phyloP scores from a whole-genome alignment of 2,113 vertebrate genomes.

The Rhinolophus sinicus region DNA sequence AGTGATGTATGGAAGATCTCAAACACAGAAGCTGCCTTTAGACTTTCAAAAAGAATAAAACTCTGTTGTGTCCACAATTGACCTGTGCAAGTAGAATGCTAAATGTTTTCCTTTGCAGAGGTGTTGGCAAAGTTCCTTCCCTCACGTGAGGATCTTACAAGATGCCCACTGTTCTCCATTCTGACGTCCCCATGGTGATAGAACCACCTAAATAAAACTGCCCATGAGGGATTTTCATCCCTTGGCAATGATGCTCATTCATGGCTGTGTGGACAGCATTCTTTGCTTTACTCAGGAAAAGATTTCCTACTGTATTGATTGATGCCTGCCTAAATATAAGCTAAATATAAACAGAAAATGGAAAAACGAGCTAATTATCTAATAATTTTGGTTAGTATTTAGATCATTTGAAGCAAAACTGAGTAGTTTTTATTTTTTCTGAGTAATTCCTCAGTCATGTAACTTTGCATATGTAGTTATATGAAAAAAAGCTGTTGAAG shows the following conservation, averaged over 20 bases:
- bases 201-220: constrained; percentile 63
- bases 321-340: constrained; percentile 63
- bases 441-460: not conserved
- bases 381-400: not conserved
- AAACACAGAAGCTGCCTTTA: constrained; percentile 72
- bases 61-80: constrained; percentile 15
- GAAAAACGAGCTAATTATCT: not conserved
- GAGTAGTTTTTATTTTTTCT: not conserved
- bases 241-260: constrained; percentile 77
- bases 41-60: constrained; percentile 64
- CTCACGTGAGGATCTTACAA: constrained; percentile 60
- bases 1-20: constrained; percentile 72
- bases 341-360: not conserved
- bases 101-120: constrained; percentile 57
- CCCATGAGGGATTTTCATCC: constrained; percentile 48
- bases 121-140: not conserved
- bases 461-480: not conserved
- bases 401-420: constrained; percentile 35
- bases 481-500: constrained; percentile 57
- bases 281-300: constrained; percentile 75
- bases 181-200: constrained; percentile 68
- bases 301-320: constrained; percentile 62
- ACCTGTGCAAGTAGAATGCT: constrained; percentile 28
- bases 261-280: constrained; percentile 66
- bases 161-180: constrained; percentile 76